These are phyloP conservation scores for Dicerorhinus sumatrensis DNA, from an alignment of 2,113 vertebrate genomes.

Conservation along the genomic window DNA sequence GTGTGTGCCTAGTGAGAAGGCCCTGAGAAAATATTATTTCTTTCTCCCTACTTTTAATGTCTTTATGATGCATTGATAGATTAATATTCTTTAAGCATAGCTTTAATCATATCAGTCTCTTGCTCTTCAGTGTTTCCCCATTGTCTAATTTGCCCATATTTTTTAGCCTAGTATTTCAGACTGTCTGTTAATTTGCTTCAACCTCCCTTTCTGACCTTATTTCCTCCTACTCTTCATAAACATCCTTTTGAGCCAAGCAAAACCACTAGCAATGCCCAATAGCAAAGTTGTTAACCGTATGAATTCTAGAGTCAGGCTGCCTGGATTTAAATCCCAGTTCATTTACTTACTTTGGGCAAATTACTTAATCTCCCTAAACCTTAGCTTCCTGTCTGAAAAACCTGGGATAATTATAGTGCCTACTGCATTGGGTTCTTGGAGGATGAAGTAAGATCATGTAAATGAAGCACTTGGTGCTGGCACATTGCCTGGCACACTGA, in stretches of 20 bases:
- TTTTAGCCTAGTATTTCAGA: slow-evolving; percentile 17
- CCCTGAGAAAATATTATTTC: background rate
- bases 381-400: background rate
- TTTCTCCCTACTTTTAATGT: slow-evolving; percentile 23
- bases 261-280: background rate
- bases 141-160: slow-evolving; percentile 16
- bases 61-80: background rate
- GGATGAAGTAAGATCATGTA: background rate
- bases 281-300: background rate
- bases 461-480: background rate
- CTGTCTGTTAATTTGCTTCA: background rate
- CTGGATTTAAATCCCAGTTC: slow-evolving; percentile 27
- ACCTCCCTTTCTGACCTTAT: background rate
- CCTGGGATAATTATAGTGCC: background rate
- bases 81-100: slow-evolving; percentile 7
- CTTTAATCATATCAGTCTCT: background rate
- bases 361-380: background rate
- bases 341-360: background rate
- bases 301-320: background rate
- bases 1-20: background rate
- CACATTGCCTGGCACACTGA: background rate
- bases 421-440: background rate
- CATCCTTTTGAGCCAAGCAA: background rate
- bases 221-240: background rate
- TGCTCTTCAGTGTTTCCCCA: background rate